Base-by-base conservation (phyloP, 1,140 invertebrate genomes). In the Anastrepha obliqua region DNA sequence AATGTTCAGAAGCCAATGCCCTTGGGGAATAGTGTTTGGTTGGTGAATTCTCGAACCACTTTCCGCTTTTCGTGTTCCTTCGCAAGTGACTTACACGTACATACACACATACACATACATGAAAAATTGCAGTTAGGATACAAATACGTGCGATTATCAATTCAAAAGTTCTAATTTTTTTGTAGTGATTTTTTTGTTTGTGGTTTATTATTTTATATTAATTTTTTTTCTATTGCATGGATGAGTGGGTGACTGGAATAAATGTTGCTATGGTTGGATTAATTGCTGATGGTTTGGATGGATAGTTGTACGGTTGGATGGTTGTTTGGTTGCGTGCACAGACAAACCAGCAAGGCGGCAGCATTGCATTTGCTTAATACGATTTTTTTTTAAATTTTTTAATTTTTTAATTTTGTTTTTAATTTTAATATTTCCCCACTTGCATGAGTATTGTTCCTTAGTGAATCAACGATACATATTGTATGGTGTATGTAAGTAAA, bases 261-360 rank as follows among this genome's bases (percentile, higher is more conserved):
- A 74, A 29, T 74, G 70, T 74, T 42, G 39, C 70, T 74, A 86
- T 87, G 64, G 62, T 78, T 87, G 60, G 86, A 55, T 88, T 86
- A 86, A 70, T 86, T 81, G 81, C 81, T 88, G 74, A 85, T 67
- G 88, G 88, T 60, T 89, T 89, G 81, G 62, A 87, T 90, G 89
- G 87, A 47, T 89, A 1, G 29, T 29, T 29, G 29, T 62, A 65
- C 88, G 90, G 89, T 65, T 88, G 89, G 87, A 58, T 89, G 89
- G 88, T 89, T 87, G 89, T 90, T 90, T 89, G 86, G 87, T 89
- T 51, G 74, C 74, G 74, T 81, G 74, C 74, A 81, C 74, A 81
- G 74, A 81, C 89, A 88, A 90, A 88, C 89, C 89, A 90, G 90
- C 90, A 90, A 89, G 89, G 88, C 89, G 90, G 88, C 88, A 89